Evolutionary conservation across 1,140 invertebrate species (phyloP), one percentile per base, ranked within the genome.

Genomic region (Elysia chlorotica): DNA sequence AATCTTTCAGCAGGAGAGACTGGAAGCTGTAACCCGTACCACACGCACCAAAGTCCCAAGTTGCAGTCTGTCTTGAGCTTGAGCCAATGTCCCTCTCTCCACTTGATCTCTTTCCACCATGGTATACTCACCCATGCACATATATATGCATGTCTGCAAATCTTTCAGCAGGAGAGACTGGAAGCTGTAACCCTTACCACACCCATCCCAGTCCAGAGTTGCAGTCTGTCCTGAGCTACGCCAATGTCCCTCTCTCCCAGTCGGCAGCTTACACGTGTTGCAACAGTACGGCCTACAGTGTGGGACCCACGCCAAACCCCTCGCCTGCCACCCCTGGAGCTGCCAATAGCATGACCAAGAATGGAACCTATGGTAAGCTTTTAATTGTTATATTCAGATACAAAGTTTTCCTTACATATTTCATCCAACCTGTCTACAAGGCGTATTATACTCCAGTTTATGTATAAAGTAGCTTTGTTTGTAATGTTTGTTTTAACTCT

Each of bases 171-270:
- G n/a, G n/a, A n/a, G n/a, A n/a, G n/a, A n/a, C n/a, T n/a, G n/a
- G n/a, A n/a, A 41, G 71, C 23, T 56, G 61, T 17, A 41, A 59
- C 36, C 36, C 48, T 2, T 54, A 53, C 36, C 56, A 53, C 23
- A 48, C 37, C 17, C 57, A 69, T 30, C 65, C 66, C 37, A 69
- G 68, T 31, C 73, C 68, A 21, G 76, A 75, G 61, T 63, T 74
- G 2, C 73, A 77, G 66, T 75, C 73, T 28, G 73, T 77, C 0
- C 63, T 77, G 65, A 77, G 48, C 70, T 77, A 74, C 35, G 73
- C 73, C 38, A 74, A 74, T 36, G 73, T 74, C 19, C 74, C 74
- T 2, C 28, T 76, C 33, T 76, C 74, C 36, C 70, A 76, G 71
- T 76, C 74, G 3, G 74, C 74, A 17, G 71, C 74, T 41, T 73